phyloP scores from a whole-genome alignment of 2,113 vertebrate genomes.

The Ranitomeya imitator region DNA sequence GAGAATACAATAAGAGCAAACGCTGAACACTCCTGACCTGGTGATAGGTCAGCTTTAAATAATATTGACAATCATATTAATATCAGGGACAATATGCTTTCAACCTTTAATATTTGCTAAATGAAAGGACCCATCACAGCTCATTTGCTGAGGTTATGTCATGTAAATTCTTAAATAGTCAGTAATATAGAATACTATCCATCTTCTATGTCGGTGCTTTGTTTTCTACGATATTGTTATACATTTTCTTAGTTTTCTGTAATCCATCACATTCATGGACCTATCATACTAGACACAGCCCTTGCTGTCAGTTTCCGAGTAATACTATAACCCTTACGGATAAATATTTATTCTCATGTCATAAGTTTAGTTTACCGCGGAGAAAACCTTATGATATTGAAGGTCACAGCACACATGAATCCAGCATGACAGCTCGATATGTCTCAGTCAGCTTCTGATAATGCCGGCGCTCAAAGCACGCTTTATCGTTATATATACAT shows the following conservation, averaged over 20 bases:
- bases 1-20: too few relatives aligned
- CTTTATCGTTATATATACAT: constrained; percentile 19
- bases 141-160: neutral
- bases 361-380: constrained; percentile 39
- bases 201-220: neutral
- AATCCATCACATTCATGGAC: neutral
- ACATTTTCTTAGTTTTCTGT: neutral
- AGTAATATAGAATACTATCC: neutral
- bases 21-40: too few relatives aligned
- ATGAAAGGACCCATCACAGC: neutral
- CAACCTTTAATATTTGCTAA: neutral
- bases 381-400: constrained; percentile 32
- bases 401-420: constrained; percentile 47
- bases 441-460: constrained; percentile 41
- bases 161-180: neutral
- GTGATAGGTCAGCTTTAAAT: too few relatives aligned
- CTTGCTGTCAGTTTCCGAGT: constrained; percentile 7
- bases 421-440: constrained; percentile 36
- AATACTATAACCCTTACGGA: constrained; percentile 12
- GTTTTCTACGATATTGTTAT: neutral
- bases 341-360: constrained; percentile 46
- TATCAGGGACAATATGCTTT: neutral
- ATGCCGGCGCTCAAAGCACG: constrained; percentile 33
- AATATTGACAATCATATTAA: neutral
- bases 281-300: neutral